Percentiles rank a stretch among this genome's conserved stretches.
phyloP scores from a whole-genome alignment of 2,888 invertebrate species.

The Drosophila atroscutellata region DNA sequence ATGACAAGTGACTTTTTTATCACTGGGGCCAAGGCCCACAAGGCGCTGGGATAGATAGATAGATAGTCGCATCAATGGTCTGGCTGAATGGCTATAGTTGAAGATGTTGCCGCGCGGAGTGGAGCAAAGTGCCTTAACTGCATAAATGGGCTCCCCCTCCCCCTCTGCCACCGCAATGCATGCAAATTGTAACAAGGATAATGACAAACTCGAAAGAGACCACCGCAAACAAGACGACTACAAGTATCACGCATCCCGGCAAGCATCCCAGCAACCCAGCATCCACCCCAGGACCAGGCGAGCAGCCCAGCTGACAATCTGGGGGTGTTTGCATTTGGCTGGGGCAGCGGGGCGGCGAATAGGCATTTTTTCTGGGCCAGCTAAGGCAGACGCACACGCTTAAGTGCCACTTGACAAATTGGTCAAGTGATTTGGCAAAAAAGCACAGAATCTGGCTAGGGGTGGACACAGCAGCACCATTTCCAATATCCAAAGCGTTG shows the following conservation, averaged over 20 bases:
- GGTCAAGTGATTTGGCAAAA: conserved; percentile 84
- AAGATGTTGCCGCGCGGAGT: conserved; percentile 29
- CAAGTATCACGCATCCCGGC: conserved; percentile 49
- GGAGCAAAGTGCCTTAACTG: conserved; percentile 15
- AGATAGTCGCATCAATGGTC: conserved; percentile 54
- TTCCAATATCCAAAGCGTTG: conserved; percentile 22
- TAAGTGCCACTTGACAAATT: conserved; percentile 84
- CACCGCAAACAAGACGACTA: conserved; percentile 68
- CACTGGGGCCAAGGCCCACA: conserved; percentile 47
- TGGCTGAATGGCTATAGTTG: conserved; percentile 63
- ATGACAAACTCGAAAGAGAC: conserved; percentile 74
- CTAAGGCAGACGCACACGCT: conserved; percentile 60
- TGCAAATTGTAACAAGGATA: conserved; percentile 77
- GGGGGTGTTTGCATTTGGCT: not conserved
- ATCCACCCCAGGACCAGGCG: conserved; percentile 48
- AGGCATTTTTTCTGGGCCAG: conserved; percentile 6
- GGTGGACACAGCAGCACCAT: conserved; percentile 32
- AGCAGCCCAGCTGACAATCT: conserved; percentile 7
- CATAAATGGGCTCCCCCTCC: conserved; percentile 37
- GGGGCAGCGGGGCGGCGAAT: not conserved
- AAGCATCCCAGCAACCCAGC: not conserved
- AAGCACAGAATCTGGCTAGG: conserved; percentile 32
- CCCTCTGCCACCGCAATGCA: conserved; percentile 58
- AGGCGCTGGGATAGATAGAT: conserved; percentile 7
- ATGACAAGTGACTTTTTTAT: conserved; percentile 77